Conservation (phyloP, 2,797 vertebrate genomes). For the Acanthiza pusilla region DNA sequence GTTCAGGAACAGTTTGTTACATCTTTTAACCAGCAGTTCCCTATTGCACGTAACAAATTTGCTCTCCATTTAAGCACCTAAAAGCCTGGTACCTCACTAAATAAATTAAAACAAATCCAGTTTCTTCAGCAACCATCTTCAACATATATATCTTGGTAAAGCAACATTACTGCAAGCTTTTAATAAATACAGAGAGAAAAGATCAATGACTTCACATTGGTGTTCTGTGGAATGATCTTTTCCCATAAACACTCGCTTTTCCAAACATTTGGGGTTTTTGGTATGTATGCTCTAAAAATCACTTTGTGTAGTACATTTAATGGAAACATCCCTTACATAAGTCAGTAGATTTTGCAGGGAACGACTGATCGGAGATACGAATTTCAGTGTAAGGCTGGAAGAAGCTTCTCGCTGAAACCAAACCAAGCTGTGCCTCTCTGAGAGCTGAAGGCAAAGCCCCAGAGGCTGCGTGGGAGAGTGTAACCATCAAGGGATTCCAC, state of each 20-base stretch:
- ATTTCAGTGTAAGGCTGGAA: constrained; percentile 53
- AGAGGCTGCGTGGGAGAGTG: neutral
- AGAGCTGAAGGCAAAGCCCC: constrained; percentile 1
- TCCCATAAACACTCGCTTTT: constrained; percentile 32
- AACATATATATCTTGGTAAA: constrained; percentile 52
- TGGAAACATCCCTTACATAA: neutral
- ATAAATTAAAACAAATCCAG: constrained; percentile 76
- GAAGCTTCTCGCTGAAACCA: constrained; percentile 29
- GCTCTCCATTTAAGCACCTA: constrained; percentile 73
- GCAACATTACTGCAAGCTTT: constrained; percentile 51
- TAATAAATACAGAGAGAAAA: constrained; percentile 73
- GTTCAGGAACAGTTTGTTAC: constrained; percentile 52
- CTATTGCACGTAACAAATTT: constrained; percentile 75
- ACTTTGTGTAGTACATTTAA: constrained; percentile 6
- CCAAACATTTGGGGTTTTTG: constrained; percentile 26
- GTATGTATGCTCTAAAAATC: constrained; percentile 34
- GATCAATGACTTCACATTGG: constrained; percentile 1
- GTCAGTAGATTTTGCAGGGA: constrained; percentile 6
- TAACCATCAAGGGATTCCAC: neutral
- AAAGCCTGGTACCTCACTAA: constrained; percentile 72
- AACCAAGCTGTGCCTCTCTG: constrained; percentile 8
- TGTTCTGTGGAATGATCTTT: constrained; percentile 49
- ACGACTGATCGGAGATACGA: neutral
- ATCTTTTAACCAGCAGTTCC: constrained; percentile 70
- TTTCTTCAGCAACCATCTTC: constrained; percentile 66